Evolutionary conservation across 2,797 vertebrate species (phyloP), one percentile per base, ranked within the genome.

Genomic region (Paguma larvata): DNA sequence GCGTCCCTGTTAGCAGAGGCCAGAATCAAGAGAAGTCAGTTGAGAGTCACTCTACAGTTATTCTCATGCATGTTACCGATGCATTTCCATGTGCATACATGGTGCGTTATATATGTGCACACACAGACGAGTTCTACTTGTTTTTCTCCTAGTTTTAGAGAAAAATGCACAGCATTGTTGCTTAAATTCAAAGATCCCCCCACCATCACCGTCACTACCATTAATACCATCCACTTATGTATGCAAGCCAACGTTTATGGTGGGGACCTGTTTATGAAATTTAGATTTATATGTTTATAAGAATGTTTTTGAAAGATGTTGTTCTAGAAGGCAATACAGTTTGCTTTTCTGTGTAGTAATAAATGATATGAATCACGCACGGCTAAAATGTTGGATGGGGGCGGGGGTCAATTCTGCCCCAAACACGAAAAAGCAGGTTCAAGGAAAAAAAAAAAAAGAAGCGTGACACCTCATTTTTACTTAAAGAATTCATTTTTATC

Each of bases 41-140:
- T 97, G 84, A 93, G 95, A 97, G 86, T 96, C 93, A 97, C 96
- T 97, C 92, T 92, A 92, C 95, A 98, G 97, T 92, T 97, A 84
- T 89, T 97, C 53, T 94, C 92, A 98, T 97, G 91, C 97, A 96
- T 84, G 63, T 95, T 95, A 53, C 53, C 6, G 96, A 98, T 96
- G 89, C 82, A 94, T 98, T 98, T 19, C 79, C 86, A 91, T 97
- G 92, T 98, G 92, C 89, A 62, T 67, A 62, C 19, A 18, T 84
- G 32, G 32, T 56, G n/a, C 4, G 67, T 93, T 91, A 91, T 89
- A 79, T 89, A 68, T 79, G 84, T 79, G 25, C 44, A 73, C 62
- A 68, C 30, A 80, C 88, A 67, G 83, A 63, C 59, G 30, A 59
- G 89, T 91, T 94, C 34, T 85, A 89, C 62, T 97, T 97, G 94